Percentiles rank a stretch among this genome's conserved stretches.
These are phyloP conservation scores for Lochmaea capreae DNA, from an alignment of 2,888 invertebrate genomes.

Conservation along the genomic window DNA sequence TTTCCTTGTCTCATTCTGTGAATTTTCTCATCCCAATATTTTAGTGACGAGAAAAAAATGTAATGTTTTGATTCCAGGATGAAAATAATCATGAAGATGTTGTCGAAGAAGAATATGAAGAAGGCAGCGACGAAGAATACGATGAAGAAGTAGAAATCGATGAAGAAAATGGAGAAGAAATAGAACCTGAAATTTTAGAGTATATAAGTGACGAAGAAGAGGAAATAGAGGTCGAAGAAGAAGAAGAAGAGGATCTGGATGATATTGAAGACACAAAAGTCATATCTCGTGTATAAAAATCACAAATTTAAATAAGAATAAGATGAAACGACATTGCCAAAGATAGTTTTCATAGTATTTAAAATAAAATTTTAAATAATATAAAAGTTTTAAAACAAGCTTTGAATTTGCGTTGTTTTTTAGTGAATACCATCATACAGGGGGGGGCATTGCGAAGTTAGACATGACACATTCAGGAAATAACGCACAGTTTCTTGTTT, in stretches of 20 bases:
- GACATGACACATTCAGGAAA: too few relatives aligned
- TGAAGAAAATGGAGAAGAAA: slow-evolving; percentile 36
- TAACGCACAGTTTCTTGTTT: too few relatives aligned
- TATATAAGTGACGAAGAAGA: slow-evolving; percentile 48
- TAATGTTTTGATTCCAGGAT: not conserved
- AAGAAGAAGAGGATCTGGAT: slow-evolving; percentile 38
- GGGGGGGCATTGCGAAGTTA: too few relatives aligned
- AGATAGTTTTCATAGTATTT: not conserved
- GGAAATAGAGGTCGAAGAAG: slow-evolving; percentile 47
- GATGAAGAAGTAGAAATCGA: slow-evolving; percentile 48
- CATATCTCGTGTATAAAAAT: not conserved
- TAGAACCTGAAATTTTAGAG: slow-evolving; percentile 50
- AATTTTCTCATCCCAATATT: too few relatives aligned
- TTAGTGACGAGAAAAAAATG: too few relatives aligned
- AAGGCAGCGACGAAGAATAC: slow-evolving; percentile 49
- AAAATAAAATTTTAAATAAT: too few relatives aligned
- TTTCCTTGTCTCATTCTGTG: not conserved
- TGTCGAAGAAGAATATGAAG: slow-evolving; percentile 14
- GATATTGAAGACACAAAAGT: not conserved
- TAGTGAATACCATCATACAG: too few relatives aligned
- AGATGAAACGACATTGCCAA: not conserved
- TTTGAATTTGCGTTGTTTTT: too few relatives aligned
- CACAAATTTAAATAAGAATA: not conserved
- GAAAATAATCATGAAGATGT: not conserved
- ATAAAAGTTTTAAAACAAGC: too few relatives aligned